A percentile compares a stretch with the other conserved stretches of the same genome.
Conservation (phyloP, 2,113 vertebrate genomes). For the Felis chaus region DNA sequence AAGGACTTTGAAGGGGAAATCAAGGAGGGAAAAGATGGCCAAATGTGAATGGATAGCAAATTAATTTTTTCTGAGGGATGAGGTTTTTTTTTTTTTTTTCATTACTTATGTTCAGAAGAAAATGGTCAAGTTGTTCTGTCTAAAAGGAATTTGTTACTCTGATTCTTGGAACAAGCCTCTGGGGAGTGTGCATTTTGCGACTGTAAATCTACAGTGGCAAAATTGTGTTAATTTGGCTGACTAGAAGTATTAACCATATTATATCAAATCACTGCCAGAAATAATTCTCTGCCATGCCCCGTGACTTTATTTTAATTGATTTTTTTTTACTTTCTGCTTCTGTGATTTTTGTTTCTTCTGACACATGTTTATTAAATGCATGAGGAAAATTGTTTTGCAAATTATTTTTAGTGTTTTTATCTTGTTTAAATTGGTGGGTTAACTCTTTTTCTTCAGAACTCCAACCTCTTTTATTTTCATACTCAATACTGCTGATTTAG, state of each 20-base stretch:
- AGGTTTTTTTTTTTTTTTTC: background rate
- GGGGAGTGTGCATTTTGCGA: constrained; percentile 74
- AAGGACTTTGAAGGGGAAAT: constrained; percentile 71
- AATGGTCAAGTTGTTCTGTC: constrained; percentile 54
- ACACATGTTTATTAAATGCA: constrained; percentile 95
- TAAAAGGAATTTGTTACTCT: constrained; percentile 78
- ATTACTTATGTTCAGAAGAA: background rate
- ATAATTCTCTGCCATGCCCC: constrained; percentile 91
- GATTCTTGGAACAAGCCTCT: constrained; percentile 82
- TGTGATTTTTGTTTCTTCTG: constrained; percentile 93
- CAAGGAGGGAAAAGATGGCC: constrained; percentile 27
- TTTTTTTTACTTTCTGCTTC: constrained; percentile 90
- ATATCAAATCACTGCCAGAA: constrained; percentile 97
- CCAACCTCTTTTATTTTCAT: constrained; percentile 70
- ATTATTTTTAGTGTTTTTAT: constrained; percentile 83
- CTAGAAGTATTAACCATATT: constrained; percentile 95
- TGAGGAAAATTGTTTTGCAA: constrained; percentile 85
- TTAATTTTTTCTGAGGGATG: constrained; percentile 37
- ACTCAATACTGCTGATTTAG: constrained; percentile 69
- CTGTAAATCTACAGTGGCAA: constrained; percentile 86
- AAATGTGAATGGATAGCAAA: constrained; percentile 27
- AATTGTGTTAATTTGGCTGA: constrained; percentile 97
- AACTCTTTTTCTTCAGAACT: constrained; percentile 77
- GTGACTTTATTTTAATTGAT: constrained; percentile 99
- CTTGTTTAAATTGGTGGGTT: constrained; percentile 75